Base-by-base conservation (phyloP, 1,140 invertebrate genomes). In the Procambarus virginalis region DNA sequence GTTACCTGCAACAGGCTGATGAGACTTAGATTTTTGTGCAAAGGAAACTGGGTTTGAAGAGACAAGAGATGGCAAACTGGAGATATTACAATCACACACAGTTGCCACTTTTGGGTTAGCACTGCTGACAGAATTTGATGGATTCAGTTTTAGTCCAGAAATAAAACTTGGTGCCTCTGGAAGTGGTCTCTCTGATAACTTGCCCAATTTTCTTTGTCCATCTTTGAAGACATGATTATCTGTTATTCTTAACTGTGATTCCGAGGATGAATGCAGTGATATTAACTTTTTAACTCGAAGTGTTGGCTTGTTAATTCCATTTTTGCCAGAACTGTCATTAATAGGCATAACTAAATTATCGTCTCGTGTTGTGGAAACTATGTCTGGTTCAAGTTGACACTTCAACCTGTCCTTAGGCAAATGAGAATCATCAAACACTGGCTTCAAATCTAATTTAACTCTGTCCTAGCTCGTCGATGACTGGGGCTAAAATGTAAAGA, bases 351-450 rank as follows among this genome's bases (percentile, higher is more conserved):
- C n/a, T 79, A 48, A 22, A 9, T 22, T 68, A 17, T 79, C 86
- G 60, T 85, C 76, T 20, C 81, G 89, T 20, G 83, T 90, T 83
- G 86, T 90, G 49, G 89, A 70, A 45, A 90, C 83, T n/a, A 89
- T 22, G 14, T 90, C 83, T 51, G 89, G 89, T 22, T 81, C 49
- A 2, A 77, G 64, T n/a, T 90, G 89, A 82, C 86, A 85, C 45
- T 49, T 64, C 17, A 49, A 48, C 8, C 46, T 75, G 17, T 20
- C n/a, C 20, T 34, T 55, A 55, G 60, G 8, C 34, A 60, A 6
- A 75, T 70, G 9, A 22, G 46, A 70, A 48, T 84, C 46, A 51
- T 55, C n/a, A 75, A 48, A 68, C 10, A 70, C 46, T 75, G 82
- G 68, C 12, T 73, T 73, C 60, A 73, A 34, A 84, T 84, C 68